A percentile compares a stretch with the other conserved stretches of the same genome.
Conservation (phyloP, 2,797 vertebrate species). For the Cyclura pinguis region DNA sequence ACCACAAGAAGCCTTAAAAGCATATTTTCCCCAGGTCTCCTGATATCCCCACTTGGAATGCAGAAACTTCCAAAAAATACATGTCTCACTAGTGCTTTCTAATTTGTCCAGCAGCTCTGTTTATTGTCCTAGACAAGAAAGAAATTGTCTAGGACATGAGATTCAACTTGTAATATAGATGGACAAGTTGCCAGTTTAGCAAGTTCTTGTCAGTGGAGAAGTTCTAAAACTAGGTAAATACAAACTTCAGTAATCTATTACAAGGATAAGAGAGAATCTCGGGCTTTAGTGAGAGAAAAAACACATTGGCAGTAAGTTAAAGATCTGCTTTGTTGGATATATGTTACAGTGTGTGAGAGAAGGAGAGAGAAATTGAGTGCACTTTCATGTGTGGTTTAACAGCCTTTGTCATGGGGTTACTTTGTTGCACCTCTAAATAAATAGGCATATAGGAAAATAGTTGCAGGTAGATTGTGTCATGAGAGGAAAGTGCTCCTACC, state of each 20-base stretch:
- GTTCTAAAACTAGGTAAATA: background rate
- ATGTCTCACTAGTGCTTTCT: background rate
- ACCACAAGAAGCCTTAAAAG: background rate
- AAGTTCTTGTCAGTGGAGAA: background rate
- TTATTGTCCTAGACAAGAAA: background rate
- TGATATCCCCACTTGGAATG: too few relatives aligned
- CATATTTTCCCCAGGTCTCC: background rate
- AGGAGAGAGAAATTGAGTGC: background rate
- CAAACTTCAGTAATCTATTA: background rate
- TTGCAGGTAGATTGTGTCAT: background rate
- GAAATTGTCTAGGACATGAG: background rate
- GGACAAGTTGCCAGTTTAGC: too few relatives aligned
- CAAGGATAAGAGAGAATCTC: background rate
- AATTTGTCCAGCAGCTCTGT: background rate
- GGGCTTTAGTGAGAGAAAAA: background rate
- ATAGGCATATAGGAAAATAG: background rate
- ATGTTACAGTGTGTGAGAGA: background rate
- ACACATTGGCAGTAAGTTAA: background rate
- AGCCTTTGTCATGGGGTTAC: background rate
- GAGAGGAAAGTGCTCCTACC: background rate
- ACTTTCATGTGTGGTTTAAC: background rate
- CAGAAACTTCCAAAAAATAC: background rate
- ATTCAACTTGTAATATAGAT: too few relatives aligned
- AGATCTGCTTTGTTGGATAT: background rate
- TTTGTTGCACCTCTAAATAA: background rate